phyloP scores from a whole-genome alignment of 2,797 vertebrate species.

The Rhinophrynus dorsalis region DNA sequence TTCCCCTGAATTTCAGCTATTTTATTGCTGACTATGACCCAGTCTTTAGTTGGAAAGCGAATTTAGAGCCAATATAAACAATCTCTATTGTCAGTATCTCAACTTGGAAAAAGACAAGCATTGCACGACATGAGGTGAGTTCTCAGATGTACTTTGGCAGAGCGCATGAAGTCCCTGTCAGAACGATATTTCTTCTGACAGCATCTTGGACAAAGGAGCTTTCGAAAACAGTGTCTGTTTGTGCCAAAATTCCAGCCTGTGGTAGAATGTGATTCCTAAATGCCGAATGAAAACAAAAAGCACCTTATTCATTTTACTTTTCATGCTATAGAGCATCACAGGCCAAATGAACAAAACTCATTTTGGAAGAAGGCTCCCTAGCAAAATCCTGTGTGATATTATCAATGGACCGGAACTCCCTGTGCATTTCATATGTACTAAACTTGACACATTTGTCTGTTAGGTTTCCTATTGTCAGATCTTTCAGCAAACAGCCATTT shows the following conservation, averaged over 20 bases:
- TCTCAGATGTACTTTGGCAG: constrained; percentile 32
- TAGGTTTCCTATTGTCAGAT: too few species aligned
- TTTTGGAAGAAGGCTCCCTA: constrained; percentile 50
- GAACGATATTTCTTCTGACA: constrained; percentile 49
- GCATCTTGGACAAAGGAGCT: constrained; percentile 25
- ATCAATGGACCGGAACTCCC: constrained; percentile 4
- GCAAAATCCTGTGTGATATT: constrained; percentile 51
- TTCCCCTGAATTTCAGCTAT: too few species aligned
- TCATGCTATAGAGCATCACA: background rate
- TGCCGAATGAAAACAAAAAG: background rate
- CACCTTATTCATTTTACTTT: constrained; percentile 19
- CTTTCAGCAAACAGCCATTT: too few species aligned
- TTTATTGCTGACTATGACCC: too few species aligned
- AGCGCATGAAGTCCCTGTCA: constrained; percentile 33
- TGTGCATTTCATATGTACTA: background rate
- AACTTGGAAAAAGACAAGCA: constrained; percentile 7
- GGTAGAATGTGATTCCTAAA: constrained; percentile 29
- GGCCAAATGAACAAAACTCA: constrained; percentile 9
- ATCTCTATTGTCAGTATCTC: constrained; percentile 11
- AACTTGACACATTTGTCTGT: too few species aligned
- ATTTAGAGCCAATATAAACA: too few species aligned
- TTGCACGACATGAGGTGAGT: constrained; percentile 9
- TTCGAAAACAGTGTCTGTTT: constrained; percentile 47
- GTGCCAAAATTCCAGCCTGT: constrained; percentile 18
- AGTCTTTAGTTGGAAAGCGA: too few species aligned